These are phyloP conservation scores for Epizoanthus fatuus DNA, from an alignment of 92 coral and sea anemone species.

Conservation along the genomic window DNA sequence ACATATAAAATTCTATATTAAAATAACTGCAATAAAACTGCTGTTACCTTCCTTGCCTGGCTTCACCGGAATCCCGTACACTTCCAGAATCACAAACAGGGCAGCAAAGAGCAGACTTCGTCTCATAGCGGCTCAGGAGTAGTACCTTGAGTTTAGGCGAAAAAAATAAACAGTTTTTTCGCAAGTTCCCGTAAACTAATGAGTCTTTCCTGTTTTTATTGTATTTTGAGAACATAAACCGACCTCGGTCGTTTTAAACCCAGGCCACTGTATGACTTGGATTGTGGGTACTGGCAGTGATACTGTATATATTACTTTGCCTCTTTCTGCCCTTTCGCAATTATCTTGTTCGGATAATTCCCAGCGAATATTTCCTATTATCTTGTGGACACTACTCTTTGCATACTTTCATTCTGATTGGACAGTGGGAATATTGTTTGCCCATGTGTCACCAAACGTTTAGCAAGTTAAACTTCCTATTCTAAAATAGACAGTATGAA, in stretches of 20 bases:
- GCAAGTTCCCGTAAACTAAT: not conserved
- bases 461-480: conserved; percentile 29
- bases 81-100: conserved; percentile 4
- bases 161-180: conserved; percentile 6
- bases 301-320: conserved; percentile 1
- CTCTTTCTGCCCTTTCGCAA: not conserved
- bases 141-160: conserved; percentile 11
- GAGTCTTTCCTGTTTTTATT: not conserved
- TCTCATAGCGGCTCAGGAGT: conserved; percentile 14
- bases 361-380: not conserved
- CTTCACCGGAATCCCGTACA: conserved; percentile 14
- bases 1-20: no score
- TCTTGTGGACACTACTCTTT: conserved; percentile 29
- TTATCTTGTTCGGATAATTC: not conserved
- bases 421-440: conserved; percentile 11
- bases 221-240: not conserved
- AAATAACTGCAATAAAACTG: not conserved
- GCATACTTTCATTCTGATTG: conserved; percentile 11
- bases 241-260: not conserved
- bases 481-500: conserved; percentile 37
- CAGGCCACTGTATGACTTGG: not conserved
- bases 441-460: conserved; percentile 21
- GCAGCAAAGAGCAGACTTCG: conserved; percentile 8
- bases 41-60: conserved; percentile 3
- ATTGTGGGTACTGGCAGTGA: not conserved